Conservation (phyloP, 2,888 invertebrate species). For the Leptopilina myrica region DNA sequence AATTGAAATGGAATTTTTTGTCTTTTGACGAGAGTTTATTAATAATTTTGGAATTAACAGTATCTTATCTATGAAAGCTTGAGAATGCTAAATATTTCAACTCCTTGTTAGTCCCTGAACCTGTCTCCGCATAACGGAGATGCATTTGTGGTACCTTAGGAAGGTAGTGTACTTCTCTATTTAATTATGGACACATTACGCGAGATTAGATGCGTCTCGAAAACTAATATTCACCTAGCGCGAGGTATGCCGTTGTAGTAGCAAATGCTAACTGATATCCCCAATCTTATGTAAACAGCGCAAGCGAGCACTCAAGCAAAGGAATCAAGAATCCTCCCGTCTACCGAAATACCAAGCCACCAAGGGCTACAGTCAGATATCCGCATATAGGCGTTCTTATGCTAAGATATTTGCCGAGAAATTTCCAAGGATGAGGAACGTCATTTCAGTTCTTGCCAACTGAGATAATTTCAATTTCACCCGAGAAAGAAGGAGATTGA, state of each 20-base stretch:
- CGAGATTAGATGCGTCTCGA: slow-evolving; percentile 70
- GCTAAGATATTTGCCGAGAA: slow-evolving; percentile 20
- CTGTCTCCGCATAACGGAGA: slow-evolving; percentile 21
- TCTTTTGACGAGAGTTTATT: neutral
- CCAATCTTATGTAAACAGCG: slow-evolving; percentile 65
- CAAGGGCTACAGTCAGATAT: slow-evolving; percentile 22
- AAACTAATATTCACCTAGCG: slow-evolving; percentile 68
- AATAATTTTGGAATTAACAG: neutral
- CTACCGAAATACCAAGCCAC: slow-evolving; percentile 41
- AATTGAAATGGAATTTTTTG: neutral
- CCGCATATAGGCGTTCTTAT: slow-evolving; percentile 9
- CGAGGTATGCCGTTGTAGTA: slow-evolving; percentile 49
- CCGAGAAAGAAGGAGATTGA: neutral
- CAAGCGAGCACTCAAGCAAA: slow-evolving; percentile 40
- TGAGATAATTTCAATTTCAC: slow-evolving; percentile 44
- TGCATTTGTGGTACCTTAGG: neutral
- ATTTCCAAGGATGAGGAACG: slow-evolving; percentile 28
- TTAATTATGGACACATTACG: slow-evolving; percentile 70
- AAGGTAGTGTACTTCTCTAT: slow-evolving; percentile 51
- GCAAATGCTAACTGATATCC: slow-evolving; percentile 64
- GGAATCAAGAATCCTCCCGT: slow-evolving; percentile 56
- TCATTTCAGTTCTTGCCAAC: slow-evolving; percentile 15
- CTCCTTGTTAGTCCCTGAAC: slow-evolving; percentile 10
- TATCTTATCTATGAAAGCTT: neutral
- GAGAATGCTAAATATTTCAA: slow-evolving; percentile 13